A percentile compares a stretch with the other conserved stretches of the same genome.
Conservation (phyloP, 2,797 vertebrate species). For the Peromyscus melanophrys region DNA sequence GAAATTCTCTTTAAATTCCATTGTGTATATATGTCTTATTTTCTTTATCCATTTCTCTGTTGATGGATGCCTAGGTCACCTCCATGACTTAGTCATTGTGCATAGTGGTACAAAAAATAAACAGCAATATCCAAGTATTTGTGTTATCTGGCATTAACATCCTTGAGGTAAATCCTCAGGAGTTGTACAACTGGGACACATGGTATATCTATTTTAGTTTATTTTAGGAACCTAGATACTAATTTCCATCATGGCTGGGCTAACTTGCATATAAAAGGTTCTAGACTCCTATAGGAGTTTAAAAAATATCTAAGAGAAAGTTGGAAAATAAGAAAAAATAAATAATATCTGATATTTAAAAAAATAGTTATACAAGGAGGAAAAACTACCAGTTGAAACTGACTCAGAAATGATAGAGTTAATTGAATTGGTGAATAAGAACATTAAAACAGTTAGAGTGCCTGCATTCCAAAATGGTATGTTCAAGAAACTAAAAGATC, state of each 20-base stretch:
- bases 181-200: neutral
- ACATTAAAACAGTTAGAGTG: slow-evolving; percentile 27
- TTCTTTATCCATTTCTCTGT: neutral
- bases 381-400: slow-evolving; percentile 34
- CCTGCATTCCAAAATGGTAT: neutral
- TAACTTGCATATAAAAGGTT: neutral
- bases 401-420: slow-evolving; percentile 26
- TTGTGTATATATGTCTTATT: neutral
- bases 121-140: neutral
- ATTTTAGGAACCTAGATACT: neutral
- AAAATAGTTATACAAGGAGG: neutral
- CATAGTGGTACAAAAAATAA: neutral
- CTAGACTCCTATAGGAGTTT: neutral
- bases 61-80: neutral
- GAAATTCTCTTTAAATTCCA: neutral
- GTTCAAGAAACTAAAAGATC: slow-evolving; percentile 25
- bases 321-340: slow-evolving; percentile 13
- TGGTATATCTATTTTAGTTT: neutral
- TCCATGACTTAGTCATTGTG: neutral
- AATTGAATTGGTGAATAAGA: slow-evolving; percentile 4
- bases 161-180: neutral
- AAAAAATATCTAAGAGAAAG: neutral
- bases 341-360: slow-evolving; percentile 20
- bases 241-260: neutral
- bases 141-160: neutral